Base-by-base conservation (phyloP, 2,797 vertebrate species). In the Synaphobranchus kaupii region DNA sequence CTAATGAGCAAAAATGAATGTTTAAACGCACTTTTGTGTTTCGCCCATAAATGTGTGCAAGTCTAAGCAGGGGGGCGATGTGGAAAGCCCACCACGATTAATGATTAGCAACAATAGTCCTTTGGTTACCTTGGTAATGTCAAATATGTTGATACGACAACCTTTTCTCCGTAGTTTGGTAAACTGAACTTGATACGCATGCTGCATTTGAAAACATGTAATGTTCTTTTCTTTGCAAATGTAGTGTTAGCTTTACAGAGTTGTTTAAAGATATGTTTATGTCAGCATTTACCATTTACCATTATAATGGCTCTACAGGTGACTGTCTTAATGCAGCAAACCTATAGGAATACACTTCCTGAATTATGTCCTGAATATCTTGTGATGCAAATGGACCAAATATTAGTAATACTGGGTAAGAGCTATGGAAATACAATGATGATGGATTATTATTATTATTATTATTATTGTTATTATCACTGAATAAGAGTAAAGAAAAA, bases 1-100 rank as follows among this genome's bases (percentile, higher is more conserved):
- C 83, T 88, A 90, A 91, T 63, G 17, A 66, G n/a, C 7, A 85
- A 58, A 84, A 82, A 89, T 89, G 83, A 88, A 90, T 89, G 84
- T 89, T 89, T 91, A 90, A 90, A 89, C 87, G 58, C 54, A 34
- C 25, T 28, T 89, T 88, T 58, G 25, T 31, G 22, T 89, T 76
- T 31, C 50, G 47, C 73, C 68, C 83, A 68, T 91, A 91, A 92
- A 91, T 50, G 56, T 22, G 12, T 87, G 12, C 76, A 82, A 63
- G 76, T 1, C 5, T 25, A 9, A 66, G 63, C 31, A 22, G 54
- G 63, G 86, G 85, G 48, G 76, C 89, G 80, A 80, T 47, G 56
- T 48, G 47, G 87, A 66, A 66, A 66, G 13, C 63, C 6, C 63
- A 28, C n/a, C n/a, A 1, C 6, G 63, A 66, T 66, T 66, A 66